A percentile compares a stretch with the other conserved stretches of the same genome.
phyloP scores from a whole-genome alignment of 2,113 vertebrate species.

The Herpailurus yagouaroundi region DNA sequence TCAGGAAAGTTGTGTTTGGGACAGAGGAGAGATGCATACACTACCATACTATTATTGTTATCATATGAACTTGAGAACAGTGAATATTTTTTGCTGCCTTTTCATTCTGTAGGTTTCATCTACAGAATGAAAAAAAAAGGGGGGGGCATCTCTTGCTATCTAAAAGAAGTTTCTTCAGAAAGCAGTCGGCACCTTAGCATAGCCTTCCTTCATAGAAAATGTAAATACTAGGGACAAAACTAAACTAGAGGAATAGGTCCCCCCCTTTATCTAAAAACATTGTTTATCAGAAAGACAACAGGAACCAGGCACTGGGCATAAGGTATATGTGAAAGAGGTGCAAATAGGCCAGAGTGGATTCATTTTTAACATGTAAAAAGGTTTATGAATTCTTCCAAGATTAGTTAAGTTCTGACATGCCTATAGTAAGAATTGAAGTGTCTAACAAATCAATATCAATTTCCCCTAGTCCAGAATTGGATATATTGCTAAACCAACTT shows the following conservation, averaged over 20 bases:
- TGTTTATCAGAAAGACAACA: neutral
- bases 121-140: neutral
- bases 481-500: neutral
- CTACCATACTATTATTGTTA: neutral
- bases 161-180: neutral
- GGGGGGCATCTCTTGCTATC: neutral
- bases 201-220: neutral
- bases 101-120: neutral
- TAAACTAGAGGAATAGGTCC: constrained; percentile 39
- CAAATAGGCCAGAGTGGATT: neutral
- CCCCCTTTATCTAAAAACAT: neutral
- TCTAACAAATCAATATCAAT: neutral
- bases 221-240: neutral
- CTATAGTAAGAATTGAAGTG: neutral
- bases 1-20: neutral
- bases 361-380: neutral
- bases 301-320: neutral
- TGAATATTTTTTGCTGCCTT: neutral
- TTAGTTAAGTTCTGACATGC: neutral
- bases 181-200: neutral
- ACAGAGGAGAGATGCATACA: neutral
- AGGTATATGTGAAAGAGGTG: neutral
- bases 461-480: neutral
- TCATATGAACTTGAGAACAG: neutral
- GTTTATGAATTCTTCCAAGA: neutral